A percentile compares a stretch with the other conserved stretches of the same genome.
These are phyloP conservation scores for Crossaster papposus DNA, from an alignment of 53 echinoderm and acorn worm species.

Conservation along the genomic window DNA sequence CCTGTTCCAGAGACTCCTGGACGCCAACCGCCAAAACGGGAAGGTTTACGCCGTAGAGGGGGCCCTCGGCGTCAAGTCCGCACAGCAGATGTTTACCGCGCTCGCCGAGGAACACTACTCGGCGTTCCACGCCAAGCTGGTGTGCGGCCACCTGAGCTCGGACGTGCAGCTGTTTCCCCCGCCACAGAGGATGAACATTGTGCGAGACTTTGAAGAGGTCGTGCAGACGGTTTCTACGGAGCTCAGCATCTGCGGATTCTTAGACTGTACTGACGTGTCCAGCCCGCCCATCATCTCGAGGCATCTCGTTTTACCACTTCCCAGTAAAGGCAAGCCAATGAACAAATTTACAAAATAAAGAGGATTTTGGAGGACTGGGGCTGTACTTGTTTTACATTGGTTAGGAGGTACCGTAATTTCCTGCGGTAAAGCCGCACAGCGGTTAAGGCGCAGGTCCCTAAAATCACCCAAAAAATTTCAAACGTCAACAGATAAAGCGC, in stretches of 20 bases:
- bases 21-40: conserved; percentile 68
- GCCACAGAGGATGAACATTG: conserved; percentile 65
- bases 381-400: no score
- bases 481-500: no score
- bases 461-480: no score
- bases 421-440: no score
- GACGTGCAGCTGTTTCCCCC: conserved; percentile 85
- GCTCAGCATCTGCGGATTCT: conserved; percentile 82
- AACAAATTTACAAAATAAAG: no score
- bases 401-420: no score
- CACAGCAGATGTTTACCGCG: conserved; percentile 78
- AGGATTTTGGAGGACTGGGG: no score
- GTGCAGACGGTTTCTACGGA: conserved; percentile 62
- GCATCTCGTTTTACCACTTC: conserved; percentile 81
- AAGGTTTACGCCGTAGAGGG: conserved; percentile 71
- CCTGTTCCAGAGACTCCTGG: conserved; percentile 77
- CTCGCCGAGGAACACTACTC: conserved; percentile 76
- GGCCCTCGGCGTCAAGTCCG: conserved; percentile 63
- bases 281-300: conserved; percentile 90
- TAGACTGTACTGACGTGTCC: conserved; percentile 81
- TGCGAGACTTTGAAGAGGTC: conserved; percentile 61
- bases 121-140: conserved; percentile 67
- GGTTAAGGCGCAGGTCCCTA: no score
- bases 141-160: conserved; percentile 87
- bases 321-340: conserved; percentile 59